phyloP scores from a whole-genome alignment of 2,888 invertebrate genomes.

The Calameuta filiformis region DNA sequence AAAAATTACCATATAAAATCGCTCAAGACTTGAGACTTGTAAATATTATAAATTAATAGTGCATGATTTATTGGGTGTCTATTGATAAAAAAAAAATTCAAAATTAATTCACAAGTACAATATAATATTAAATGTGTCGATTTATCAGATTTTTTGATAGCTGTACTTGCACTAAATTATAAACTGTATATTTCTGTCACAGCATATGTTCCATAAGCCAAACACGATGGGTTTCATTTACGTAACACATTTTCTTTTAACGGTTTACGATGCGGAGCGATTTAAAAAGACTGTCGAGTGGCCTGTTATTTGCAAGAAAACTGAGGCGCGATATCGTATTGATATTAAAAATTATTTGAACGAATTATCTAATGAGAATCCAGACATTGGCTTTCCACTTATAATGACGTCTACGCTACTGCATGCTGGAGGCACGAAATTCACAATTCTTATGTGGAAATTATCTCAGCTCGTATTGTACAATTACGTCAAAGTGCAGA shows the following conservation, averaged over 20 bases:
- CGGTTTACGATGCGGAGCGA: slow-evolving; percentile 50
- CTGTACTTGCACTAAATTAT: too few species aligned
- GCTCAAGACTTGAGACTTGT: too few species aligned
- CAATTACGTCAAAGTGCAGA: slow-evolving; percentile 40
- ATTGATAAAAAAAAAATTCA: too few species aligned
- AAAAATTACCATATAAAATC: too few species aligned
- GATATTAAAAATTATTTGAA: slow-evolving; percentile 50
- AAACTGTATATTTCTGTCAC: background rate
- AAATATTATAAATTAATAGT: too few species aligned
- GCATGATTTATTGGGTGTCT: too few species aligned
- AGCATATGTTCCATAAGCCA: slow-evolving; percentile 62
- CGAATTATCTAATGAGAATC: slow-evolving; percentile 49
- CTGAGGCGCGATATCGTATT: slow-evolving; percentile 55
- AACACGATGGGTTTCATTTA: slow-evolving; percentile 58
- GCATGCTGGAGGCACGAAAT: slow-evolving; percentile 56
- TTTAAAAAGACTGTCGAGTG: slow-evolving; percentile 51
- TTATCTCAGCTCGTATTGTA: slow-evolving; percentile 52
- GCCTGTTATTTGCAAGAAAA: slow-evolving; percentile 57
- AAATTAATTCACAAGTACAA: too few species aligned
- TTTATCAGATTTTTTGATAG: too few species aligned
- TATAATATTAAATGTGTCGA: too few species aligned
- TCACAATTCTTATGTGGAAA: slow-evolving; percentile 56
- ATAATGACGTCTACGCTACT: slow-evolving; percentile 54
- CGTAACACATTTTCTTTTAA: slow-evolving; percentile 53
- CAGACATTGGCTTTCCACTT: slow-evolving; percentile 53